Evolutionary conservation across 1,140 invertebrate genomes (phyloP), one percentile per base, ranked within the genome.

Genomic region (Phthorimaea operculella): DNA sequence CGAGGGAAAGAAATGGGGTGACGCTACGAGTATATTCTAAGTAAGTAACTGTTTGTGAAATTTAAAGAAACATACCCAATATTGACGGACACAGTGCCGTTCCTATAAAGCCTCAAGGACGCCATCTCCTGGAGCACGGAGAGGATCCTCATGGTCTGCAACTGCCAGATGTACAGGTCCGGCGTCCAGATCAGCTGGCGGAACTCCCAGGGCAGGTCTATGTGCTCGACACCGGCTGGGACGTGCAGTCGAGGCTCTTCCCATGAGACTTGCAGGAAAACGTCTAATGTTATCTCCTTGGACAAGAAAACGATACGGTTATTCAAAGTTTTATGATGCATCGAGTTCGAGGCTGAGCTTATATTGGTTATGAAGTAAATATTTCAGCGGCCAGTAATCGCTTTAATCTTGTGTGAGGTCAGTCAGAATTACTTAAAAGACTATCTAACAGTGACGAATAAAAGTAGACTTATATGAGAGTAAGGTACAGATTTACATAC

Each of bases 231-330:
- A 16, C 82, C 78, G 7, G 72, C 67, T 1, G 82, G 73, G 9
- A 86, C 75, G 28, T 82, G 76, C 34, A 89, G 77, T 33, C 88
- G 63, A 6, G 63, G 58, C 54, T 89, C 88, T 52, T 85, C 76
- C 88, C 88, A 89, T 67, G 88, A 88, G 11, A 88, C 87, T 84
- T 88, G 87, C 42, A 89, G 82, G 64, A 89, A 89, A 54, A 89
- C 85, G 65, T 89, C 88, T 54, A 89, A 68, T 5, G 88, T 88
- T 67, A 89, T 89, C 70, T 89, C 88, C 88, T 89, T 39, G 36
- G 36, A 39, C 36, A 39, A 39, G 36, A 39, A 39, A 39, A n/a
- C n/a, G 8, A n/a, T 2, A 3, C n/a, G 36, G 36, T 39, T 39
- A 39, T 39, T 39, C 36, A n/a, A n/a, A 12, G 3, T 10, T 39